Evolutionary conservation across 2,113 vertebrate species (phyloP).

Genomic region (Microcebus murinus): DNA sequence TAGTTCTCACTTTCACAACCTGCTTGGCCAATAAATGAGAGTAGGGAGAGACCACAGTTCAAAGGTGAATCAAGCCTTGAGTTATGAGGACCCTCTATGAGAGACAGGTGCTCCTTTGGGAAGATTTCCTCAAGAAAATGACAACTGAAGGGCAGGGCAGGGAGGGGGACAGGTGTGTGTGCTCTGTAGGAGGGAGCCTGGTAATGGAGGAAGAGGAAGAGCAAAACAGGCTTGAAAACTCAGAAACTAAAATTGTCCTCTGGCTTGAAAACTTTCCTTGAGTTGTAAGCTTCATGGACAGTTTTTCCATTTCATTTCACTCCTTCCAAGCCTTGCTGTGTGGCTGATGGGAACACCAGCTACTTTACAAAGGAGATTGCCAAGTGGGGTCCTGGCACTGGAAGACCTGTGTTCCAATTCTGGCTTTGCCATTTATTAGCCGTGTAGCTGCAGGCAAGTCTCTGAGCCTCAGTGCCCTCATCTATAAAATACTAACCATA

Average conservation of each 20-base stretch:
- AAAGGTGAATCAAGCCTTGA: not conserved
- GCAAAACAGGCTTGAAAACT: not conserved
- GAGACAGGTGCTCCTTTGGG: not conserved
- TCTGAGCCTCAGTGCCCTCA: not conserved
- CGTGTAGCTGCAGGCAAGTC: not conserved
- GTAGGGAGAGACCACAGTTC: not conserved
- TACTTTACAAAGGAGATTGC: not conserved
- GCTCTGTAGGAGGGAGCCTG: not conserved
- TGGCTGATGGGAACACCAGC: not conserved
- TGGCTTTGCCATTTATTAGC: not conserved
- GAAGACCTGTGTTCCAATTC: not conserved
- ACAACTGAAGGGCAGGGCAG: not conserved
- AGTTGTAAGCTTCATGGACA: not conserved
- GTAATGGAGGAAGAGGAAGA: not conserved
- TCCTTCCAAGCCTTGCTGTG: not conserved
- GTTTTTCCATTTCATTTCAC: not conserved
- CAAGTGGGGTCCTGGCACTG: not conserved
- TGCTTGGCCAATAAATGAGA: not conserved
- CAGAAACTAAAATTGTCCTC: constrained; percentile 4
- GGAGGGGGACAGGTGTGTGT: not conserved
- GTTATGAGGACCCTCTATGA: not conserved
- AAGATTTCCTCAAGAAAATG: not conserved
- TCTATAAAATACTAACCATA: not conserved
- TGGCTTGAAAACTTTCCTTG: constrained; percentile 30
- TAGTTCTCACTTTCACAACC: constrained; percentile 29